Conservation (phyloP, 2,888 invertebrate species). For the Stomorhina lunata region DNA sequence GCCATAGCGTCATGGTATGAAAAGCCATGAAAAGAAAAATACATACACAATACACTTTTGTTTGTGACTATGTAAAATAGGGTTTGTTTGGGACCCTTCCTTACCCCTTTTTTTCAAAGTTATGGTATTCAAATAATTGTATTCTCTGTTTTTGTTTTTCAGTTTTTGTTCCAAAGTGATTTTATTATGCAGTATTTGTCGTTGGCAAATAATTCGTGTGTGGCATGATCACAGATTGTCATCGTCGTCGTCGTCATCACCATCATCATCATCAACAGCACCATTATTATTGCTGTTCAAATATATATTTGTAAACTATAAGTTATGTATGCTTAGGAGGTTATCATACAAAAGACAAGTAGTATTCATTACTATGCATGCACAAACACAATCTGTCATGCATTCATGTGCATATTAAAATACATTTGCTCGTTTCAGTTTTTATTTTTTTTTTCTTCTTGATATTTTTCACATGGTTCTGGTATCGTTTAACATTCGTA, state of each 20-base stretch:
- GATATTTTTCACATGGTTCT: conserved; percentile 41
- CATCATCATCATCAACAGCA: conserved; percentile 36
- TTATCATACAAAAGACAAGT: conserved; percentile 28
- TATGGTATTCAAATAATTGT: conserved; percentile 54
- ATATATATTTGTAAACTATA: too few species aligned
- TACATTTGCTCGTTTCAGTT: conserved; percentile 40
- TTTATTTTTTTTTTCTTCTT: conserved; percentile 18
- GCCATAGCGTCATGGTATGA: neutral
- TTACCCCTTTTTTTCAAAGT: neutral
- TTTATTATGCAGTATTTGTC: conserved; percentile 59
- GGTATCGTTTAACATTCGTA: conserved; percentile 55
- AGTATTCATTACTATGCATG: conserved; percentile 62
- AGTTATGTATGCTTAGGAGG: neutral
- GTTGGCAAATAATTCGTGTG: conserved; percentile 65
- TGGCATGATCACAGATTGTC: conserved; percentile 66
- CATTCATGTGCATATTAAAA: conserved; percentile 66
- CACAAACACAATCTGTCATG: conserved; percentile 64
- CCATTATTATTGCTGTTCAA: conserved; percentile 4
- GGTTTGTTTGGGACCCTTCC: neutral
- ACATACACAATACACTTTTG: neutral
- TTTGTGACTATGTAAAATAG: neutral
- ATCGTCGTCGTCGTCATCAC: conserved; percentile 53
- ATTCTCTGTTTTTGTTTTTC: conserved; percentile 8
- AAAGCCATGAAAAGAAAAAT: neutral
- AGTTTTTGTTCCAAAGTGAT: neutral